Evolutionary conservation across 2,888 invertebrate species (phyloP), one percentile per base, ranked within the genome.

Genomic region (Gnatocerus cornutus): DNA sequence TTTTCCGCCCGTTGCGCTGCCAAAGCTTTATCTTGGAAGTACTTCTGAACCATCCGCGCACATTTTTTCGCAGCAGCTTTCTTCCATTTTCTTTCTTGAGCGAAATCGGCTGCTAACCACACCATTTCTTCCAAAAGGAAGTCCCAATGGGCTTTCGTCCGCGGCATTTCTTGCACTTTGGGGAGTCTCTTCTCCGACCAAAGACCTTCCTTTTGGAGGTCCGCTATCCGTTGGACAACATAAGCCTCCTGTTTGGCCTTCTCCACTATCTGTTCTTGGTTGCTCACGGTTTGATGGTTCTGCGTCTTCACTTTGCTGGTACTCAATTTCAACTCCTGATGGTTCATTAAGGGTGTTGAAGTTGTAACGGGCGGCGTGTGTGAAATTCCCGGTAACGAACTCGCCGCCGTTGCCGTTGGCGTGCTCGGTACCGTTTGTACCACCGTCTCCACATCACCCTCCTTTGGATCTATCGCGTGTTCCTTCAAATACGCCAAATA

Each of bases 71-170:
- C 97, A 3, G 96, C 95, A 69, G 95, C 93, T 84, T 96, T 96
- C 83, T 99, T 99, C 97, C 97, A 98, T 84, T 97, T 98, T 72
- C 98, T 90, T 85, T 99, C 99, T 84, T 97, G 96, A 27, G 95
- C 95, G 86, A 99, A 99, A 86, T 99, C 99, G 39, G 96, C 94
- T 37, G 98, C 96, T 75, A 99, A 88, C 99, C 99, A 99, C 39
- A 94, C 93, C 97, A 98, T 98, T 87, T 99, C 99, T 85, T 99
- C 99, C 43, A 99, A 87, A 73, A 99, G 87, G 85, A 97, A 99
- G 86, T 99, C 99, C 98, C 99, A 99, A 85, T 99, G 99, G 27
- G 96, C 93, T 87, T 98, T 99, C 59, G 91, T 88, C 73, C 98
- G 89, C 70, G 92, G 90, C 76, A 97, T 96, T 86, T 97, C 97